Evolutionary conservation across 2,888 invertebrate genomes (phyloP), one percentile per base, ranked within the genome.

Genomic region (Eretmocerus hayati): DNA sequence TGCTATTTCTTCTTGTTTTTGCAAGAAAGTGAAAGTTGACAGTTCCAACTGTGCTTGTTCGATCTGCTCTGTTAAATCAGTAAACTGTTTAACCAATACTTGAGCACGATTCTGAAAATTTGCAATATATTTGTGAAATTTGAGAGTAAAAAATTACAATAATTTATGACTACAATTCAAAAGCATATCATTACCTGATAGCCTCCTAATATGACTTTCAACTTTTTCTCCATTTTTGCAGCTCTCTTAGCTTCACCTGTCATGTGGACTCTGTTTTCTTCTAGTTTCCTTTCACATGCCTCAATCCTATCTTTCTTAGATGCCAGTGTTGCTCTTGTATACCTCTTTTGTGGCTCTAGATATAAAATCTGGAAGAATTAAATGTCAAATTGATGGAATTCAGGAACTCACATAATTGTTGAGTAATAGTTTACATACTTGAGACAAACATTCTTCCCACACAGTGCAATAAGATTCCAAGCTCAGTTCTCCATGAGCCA

Each of bases 171-270:
- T 37, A 38, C 13, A 15, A 44, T 15, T 42, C 20, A 1, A 33
- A n/a, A n/a, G n/a, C n/a, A n/a, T n/a, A n/a, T n/a, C n/a, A 54
- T 52, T 58, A 81, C 81, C 75, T 90, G 89, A 73, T 92, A 93
- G 8, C 92, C 91, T 8, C 89, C 96, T 4, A 96, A 87, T n/a
- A 97, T 76, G 48, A 97, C 88, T 73, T 94, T 87, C 21, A 99
- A 74, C 74, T 95, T 97, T 72, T 96, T 97, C 72, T 99, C 99
- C 79, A 95, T 86, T 74, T 96, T 99, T 0, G 92, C 91, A 42
- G 97, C 96, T 49, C 87, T 83, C 72, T 96, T 97, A 0, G 97
- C 96, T 72, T 97, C 93, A 57, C 86, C 87, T 0, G 92, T 89
- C 97, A 99, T 99, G 72, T 95, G 95, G 50, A 81, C 83, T 56